Evolutionary conservation across 1,140 invertebrate species (phyloP).

Genomic region (Coenobita brevimanus): DNA sequence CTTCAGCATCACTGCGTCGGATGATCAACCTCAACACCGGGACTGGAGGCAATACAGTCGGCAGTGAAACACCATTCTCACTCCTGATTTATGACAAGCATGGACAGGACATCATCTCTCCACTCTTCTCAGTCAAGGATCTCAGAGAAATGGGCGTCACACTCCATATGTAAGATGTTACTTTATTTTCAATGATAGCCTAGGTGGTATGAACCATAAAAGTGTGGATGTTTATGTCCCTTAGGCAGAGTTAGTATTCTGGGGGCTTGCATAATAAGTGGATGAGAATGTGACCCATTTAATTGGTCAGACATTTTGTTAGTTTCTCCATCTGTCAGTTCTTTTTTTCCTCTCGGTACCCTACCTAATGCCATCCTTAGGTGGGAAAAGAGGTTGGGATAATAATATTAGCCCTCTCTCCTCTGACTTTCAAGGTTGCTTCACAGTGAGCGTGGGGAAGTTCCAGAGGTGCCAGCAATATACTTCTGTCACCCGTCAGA

Average conservation of each 20-base stretch:
- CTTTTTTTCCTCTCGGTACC: too few species aligned
- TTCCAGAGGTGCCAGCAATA: conserved; percentile 98
- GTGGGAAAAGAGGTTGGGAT: too few species aligned
- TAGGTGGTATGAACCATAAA: too few species aligned
- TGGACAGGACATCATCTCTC: conserved; percentile 98
- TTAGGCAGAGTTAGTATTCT: too few species aligned
- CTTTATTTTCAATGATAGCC: too few species aligned
- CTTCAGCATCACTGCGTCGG: conserved; percentile 87
- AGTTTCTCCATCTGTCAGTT: too few species aligned
- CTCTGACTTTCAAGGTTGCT: conserved; percentile 43
- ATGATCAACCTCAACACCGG: conserved; percentile 95
- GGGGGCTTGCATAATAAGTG: too few species aligned
- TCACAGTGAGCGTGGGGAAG: conserved; percentile 72
- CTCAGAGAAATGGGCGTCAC: conserved; percentile 96
- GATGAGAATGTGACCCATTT: too few species aligned
- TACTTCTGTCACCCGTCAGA: conserved; percentile 99
- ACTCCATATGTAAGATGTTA: conserved; percentile 96
- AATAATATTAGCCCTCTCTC: too few species aligned
- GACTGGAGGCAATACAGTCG: conserved; percentile 81
- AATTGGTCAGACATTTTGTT: too few species aligned
- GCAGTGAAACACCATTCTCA: conserved; percentile 92
- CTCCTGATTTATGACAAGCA: conserved; percentile 95
- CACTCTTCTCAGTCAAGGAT: conserved; percentile 96
- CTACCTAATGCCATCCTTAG: too few species aligned
- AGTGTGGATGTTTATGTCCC: too few species aligned